Conservation (phyloP, 2,113 vertebrate genomes). For the Paratilapia polleni region DNA sequence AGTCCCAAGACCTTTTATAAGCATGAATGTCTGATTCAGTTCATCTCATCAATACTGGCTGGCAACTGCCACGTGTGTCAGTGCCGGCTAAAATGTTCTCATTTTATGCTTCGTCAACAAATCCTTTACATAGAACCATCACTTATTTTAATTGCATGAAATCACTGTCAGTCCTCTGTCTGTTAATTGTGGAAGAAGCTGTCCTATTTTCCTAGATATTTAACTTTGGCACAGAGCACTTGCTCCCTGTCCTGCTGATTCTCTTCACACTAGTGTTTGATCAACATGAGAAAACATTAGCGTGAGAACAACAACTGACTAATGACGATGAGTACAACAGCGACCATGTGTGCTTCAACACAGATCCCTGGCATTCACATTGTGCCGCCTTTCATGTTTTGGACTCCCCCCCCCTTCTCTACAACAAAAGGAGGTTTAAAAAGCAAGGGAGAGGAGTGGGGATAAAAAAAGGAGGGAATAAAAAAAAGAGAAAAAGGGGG, state of each 20-base stretch:
- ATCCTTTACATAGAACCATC: background rate
- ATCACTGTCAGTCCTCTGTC: constrained; percentile 3
- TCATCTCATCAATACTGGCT: background rate
- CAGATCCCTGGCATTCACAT: constrained; percentile 54
- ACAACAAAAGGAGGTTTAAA: constrained; percentile 73
- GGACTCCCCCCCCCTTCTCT: constrained; percentile 31
- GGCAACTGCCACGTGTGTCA: background rate
- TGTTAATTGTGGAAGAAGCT: constrained; percentile 6
- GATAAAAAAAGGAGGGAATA: constrained; percentile 56
- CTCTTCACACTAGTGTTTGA: constrained; percentile 24
- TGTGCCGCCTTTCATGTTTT: constrained; percentile 63
- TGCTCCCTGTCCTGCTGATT: background rate
- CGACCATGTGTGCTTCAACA: constrained; percentile 37
- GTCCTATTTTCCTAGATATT: constrained; percentile 5
- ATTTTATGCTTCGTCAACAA: constrained; percentile 21
- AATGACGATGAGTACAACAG: constrained; percentile 21
- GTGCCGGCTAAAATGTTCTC: background rate
- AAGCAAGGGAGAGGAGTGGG: constrained; percentile 62
- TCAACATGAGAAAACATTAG: constrained; percentile 28
- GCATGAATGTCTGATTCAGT: background rate
- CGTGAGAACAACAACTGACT: constrained; percentile 33
- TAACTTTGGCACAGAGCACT: constrained; percentile 14
- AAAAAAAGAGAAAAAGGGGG: constrained; percentile 41
- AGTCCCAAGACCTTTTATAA: background rate
- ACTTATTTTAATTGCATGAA: constrained; percentile 26